A percentile compares a stretch with the other conserved stretches of the same genome.
Conservation (phyloP, 1,140 invertebrate species). For the Drosophila ficusphila region DNA sequence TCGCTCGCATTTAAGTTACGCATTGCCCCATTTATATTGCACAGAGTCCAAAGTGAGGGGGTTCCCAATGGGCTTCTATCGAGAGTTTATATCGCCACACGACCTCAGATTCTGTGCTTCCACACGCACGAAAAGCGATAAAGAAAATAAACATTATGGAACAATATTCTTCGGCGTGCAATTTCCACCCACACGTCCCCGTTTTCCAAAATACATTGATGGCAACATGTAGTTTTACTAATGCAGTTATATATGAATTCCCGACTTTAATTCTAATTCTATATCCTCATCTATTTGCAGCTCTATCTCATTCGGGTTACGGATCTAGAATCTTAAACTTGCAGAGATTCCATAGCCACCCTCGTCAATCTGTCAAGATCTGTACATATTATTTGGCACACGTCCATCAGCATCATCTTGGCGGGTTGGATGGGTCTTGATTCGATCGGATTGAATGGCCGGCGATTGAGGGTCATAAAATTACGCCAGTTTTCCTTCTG, state of each 20-base stretch:
- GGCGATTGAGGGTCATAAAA: slow-evolving; percentile 20
- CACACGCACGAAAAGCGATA: slow-evolving; percentile 7
- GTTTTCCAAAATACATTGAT: neutral
- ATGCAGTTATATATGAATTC: too few relatives aligned
- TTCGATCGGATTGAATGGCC: neutral
- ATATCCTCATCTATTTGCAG: too few relatives aligned
- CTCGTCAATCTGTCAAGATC: slow-evolving; percentile 31
- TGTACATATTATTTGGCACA: slow-evolving; percentile 29
- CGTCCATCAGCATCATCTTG: slow-evolving; percentile 21
- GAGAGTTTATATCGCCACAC: neutral
- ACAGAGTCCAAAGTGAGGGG: neutral
- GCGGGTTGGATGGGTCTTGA: too few relatives aligned
- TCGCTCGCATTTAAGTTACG: slow-evolving; percentile 7
- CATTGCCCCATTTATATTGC: slow-evolving; percentile 4
- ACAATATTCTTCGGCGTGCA: slow-evolving; percentile 22
- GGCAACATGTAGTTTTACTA: too few relatives aligned
- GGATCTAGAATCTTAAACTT: neutral
- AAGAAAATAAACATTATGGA: slow-evolving; percentile 27
- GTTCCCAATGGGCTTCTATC: neutral
- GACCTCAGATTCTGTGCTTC: slow-evolving; percentile 20
- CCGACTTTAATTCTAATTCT: too few relatives aligned
- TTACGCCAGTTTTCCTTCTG: slow-evolving; percentile 8
- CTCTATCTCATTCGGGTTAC: too few relatives aligned
- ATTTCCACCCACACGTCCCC: neutral
- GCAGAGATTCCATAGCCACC: neutral